Evolutionary conservation across 2,888 invertebrate species (phyloP).

Genomic region (Carcina quercana): DNA sequence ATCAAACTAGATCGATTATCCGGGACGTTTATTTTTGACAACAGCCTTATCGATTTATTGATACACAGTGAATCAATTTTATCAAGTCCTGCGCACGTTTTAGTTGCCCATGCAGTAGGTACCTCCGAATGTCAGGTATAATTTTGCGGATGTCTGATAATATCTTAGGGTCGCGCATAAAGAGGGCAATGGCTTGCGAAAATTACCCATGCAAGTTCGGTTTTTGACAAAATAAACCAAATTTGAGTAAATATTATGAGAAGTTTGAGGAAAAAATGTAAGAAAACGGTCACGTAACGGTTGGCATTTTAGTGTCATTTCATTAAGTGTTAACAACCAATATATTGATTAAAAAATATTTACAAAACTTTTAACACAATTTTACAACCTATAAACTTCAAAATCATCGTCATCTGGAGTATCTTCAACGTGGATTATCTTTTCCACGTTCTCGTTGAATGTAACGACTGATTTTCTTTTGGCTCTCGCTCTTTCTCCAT

Average conservation of each 20-base stretch:
- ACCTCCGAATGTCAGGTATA: constrained; percentile 12
- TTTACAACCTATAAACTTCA: constrained; percentile 45
- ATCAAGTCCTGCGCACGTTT: no score
- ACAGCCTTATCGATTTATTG: no score
- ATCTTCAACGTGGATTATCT: constrained; percentile 65
- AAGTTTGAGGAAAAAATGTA: not conserved
- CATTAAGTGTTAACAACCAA: not conserved
- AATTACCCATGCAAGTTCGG: constrained; percentile 14
- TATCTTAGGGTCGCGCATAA: constrained; percentile 40
- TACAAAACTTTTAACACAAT: constrained; percentile 5
- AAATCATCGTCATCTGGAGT: constrained; percentile 29
- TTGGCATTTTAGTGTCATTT: not conserved
- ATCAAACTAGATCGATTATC: no score
- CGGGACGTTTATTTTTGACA: no score
- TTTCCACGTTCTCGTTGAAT: constrained; percentile 73
- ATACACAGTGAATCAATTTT: no score
- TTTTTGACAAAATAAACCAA: constrained; percentile 13
- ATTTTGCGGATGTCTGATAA: constrained; percentile 31
- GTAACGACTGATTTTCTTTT: constrained; percentile 68
- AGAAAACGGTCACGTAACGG: not conserved
- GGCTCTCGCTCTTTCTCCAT: constrained; percentile 41
- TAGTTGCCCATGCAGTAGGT: constrained; percentile 1
- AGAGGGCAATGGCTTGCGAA: constrained; percentile 37
- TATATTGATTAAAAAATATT: constrained; percentile 7
- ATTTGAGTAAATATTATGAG: not conserved